phyloP scores from a whole-genome alignment of 2,797 vertebrate species.

The Gadopsis bispinosus region DNA sequence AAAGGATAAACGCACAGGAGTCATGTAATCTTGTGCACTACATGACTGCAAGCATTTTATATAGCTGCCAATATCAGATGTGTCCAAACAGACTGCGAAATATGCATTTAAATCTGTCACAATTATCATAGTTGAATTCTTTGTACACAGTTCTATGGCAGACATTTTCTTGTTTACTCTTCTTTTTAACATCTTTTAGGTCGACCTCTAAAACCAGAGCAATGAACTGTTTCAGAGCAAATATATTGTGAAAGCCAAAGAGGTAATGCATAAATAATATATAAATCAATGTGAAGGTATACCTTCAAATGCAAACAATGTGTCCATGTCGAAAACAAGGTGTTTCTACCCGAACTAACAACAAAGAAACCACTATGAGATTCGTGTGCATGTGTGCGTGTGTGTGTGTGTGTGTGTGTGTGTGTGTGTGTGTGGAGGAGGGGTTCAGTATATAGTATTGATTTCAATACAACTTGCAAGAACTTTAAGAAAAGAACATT shows the following conservation, averaged over 20 bases:
- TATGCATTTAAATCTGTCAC: not conserved
- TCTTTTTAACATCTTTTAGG: not conserved
- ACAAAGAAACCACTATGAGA: constrained; percentile 11
- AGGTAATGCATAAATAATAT: not conserved
- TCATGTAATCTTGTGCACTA: not conserved
- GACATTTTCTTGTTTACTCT: not conserved
- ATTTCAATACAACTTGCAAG: not conserved
- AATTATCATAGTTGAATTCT: not conserved
- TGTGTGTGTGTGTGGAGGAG: not conserved
- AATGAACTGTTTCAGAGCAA: not conserved
- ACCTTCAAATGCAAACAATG: not conserved
- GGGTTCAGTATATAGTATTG: not conserved
- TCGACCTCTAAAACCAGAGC: not conserved
- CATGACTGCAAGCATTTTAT: not conserved
- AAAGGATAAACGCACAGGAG: not conserved
- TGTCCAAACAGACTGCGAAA: not conserved
- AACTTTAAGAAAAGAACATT: not conserved
- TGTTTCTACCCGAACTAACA: not conserved
- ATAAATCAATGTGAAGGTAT: not conserved
- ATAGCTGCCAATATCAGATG: not conserved
- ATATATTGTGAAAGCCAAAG: not conserved
- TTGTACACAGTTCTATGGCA: not conserved
- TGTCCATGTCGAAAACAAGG: not conserved
- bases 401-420: not conserved
- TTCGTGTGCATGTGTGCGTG: not conserved